Conservation (phyloP, 2,888 invertebrate species). For the Chrysolina americana region DNA sequence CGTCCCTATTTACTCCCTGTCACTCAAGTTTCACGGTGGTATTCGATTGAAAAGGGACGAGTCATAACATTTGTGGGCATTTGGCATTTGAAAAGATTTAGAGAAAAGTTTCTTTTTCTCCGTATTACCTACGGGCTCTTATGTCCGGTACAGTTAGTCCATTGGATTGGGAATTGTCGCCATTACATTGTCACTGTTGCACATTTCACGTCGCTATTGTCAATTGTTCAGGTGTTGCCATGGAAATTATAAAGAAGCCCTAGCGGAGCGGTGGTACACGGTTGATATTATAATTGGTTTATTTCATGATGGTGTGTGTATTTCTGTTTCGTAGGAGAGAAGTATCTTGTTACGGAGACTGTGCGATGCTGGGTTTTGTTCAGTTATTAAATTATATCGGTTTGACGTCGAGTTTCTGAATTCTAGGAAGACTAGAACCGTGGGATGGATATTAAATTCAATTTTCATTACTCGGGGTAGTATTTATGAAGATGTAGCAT, state of each 20-base stretch:
- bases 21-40: conserved; percentile 55
- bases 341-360: conserved; percentile 5
- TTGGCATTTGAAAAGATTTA: conserved; percentile 35
- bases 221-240: conserved; percentile 38
- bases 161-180: conserved; percentile 4
- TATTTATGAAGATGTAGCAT: too few relatives aligned
- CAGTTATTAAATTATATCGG: conserved; percentile 22
- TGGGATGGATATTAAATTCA: conserved; percentile 15
- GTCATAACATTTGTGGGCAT: conserved; percentile 56
- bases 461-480: not conserved
- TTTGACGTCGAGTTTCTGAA: not conserved
- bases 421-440: not conserved
- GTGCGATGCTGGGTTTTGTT: not conserved
- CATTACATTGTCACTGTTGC: conserved; percentile 23
- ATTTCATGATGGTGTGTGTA: conserved; percentile 2
- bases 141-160: conserved; percentile 36
- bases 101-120: conserved; percentile 35
- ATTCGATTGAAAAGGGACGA: conserved; percentile 51
- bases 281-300: conserved; percentile 25
- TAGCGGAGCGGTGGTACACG: not conserved
- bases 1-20: conserved; percentile 44
- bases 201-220: conserved; percentile 34
- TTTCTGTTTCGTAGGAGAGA: conserved; percentile 10
- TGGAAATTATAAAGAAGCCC: conserved; percentile 17
- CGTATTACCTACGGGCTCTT: conserved; percentile 35